Evolutionary conservation across 2,797 vertebrate species (phyloP).

Genomic region (Benthosema pterotum): DNA sequence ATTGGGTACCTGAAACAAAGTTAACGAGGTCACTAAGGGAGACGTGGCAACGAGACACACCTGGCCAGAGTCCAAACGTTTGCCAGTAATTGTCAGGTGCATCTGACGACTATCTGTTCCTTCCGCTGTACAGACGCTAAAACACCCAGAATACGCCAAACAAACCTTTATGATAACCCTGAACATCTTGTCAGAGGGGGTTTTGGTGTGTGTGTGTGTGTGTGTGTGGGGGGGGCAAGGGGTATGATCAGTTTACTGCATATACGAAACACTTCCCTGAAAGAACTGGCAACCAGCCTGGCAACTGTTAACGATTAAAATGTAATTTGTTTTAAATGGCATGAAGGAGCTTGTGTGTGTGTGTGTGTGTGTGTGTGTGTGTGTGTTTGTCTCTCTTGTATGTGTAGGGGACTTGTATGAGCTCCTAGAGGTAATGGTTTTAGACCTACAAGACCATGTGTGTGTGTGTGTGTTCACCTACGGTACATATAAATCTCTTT

Average conservation of each 20-base stretch:
- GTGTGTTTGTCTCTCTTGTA: too few relatives aligned
- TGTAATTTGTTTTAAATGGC: conserved; percentile 6
- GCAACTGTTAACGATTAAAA: conserved; percentile 45
- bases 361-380: neutral
- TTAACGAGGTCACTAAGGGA: conserved; percentile 76
- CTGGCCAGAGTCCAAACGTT: conserved; percentile 31
- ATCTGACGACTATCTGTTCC: neutral
- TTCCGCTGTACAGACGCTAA: neutral
- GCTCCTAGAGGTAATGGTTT: conserved; percentile 15
- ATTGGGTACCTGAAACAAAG: conserved; percentile 77
- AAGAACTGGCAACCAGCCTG: conserved; percentile 52
- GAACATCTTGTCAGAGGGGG: conserved; percentile 46
- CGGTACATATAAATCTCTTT: conserved; percentile 29
- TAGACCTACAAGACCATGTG: conserved; percentile 10
- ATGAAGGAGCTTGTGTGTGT: conserved; percentile 10
- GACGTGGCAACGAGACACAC: conserved; percentile 57
- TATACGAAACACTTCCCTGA: conserved; percentile 72
- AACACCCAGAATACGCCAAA: conserved; percentile 18
- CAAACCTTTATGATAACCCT: conserved; percentile 33
- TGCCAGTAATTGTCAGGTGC: conserved; percentile 27
- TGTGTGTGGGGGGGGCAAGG: conserved; percentile 3
- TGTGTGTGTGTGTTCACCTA: neutral
- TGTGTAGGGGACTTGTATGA: conserved; percentile 19
- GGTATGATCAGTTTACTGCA: conserved; percentile 68
- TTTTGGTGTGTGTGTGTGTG: conserved; percentile 17